These are phyloP conservation scores for Reticulitermes lucifugus DNA, from an alignment of 2,888 invertebrate genomes.

Conservation along the genomic window DNA sequence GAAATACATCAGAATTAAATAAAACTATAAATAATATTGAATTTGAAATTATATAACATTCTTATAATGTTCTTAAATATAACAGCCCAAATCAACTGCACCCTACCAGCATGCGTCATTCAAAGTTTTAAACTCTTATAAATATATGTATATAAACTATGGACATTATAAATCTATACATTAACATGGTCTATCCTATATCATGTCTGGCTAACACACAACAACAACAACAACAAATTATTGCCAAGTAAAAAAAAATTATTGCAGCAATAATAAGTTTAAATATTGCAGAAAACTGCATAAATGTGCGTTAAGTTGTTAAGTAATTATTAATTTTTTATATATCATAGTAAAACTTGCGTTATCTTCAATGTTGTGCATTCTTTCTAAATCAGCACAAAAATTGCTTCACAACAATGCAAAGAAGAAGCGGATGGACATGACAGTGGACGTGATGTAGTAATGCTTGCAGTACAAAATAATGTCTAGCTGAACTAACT, in stretches of 20 bases:
- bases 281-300: slow-evolving; percentile 35
- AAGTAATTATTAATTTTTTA: neutral
- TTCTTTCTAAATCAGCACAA: neutral
- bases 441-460: slow-evolving; percentile 28
- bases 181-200: slow-evolving; percentile 39
- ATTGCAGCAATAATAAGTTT: slow-evolving; percentile 13
- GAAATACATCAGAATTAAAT: neutral
- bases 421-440: slow-evolving; percentile 25
- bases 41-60: slow-evolving; percentile 7
- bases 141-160: slow-evolving; percentile 41
- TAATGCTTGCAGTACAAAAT: slow-evolving; percentile 19
- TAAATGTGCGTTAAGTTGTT: slow-evolving; percentile 24
- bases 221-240: neutral
- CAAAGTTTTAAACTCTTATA: slow-evolving; percentile 27
- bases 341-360: slow-evolving; percentile 6
- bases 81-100: slow-evolving; percentile 34
- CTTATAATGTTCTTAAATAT: slow-evolving; percentile 26
- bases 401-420: slow-evolving; percentile 19
- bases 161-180: slow-evolving; percentile 38
- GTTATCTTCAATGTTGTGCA: neutral
- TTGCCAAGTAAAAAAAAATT: slow-evolving; percentile 29
- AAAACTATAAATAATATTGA: neutral
- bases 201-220: slow-evolving; percentile 32
- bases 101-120: neutral
- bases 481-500: slow-evolving; percentile 29